Base-by-base conservation (phyloP, 2,888 invertebrate genomes). In the Geophilus truncorum region DNA sequence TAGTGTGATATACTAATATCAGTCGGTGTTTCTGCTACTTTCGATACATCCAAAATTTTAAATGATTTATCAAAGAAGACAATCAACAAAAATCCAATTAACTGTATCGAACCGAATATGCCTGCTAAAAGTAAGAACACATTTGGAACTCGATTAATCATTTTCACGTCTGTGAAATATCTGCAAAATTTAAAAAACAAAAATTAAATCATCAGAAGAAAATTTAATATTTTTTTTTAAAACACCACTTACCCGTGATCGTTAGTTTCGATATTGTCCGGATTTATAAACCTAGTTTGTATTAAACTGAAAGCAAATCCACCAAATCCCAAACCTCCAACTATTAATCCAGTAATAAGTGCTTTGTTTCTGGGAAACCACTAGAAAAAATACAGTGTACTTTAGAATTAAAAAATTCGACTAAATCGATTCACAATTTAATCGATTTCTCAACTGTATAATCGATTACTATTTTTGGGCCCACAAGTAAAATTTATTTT, bases 281-380 rank as follows among this genome's bases (percentile, higher is more conserved):
- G 87, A 82, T 88, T 88, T 62, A 88, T 84, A 82, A 85, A 88
- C 10, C 83, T 84, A 15, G 87, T 87, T 82, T 87, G 87, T 25
- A 87, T 82, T 81, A 85, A 86, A 80, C 86, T 86, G 82, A 87
- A 86, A 57, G 86, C 84, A 81, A 87, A 84, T 2, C 86, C 85
- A 6, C 87, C 87, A 10, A 86, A 84, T 0, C 87, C 87, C 82
- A 86, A 87, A 1, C 87, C 87, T 32, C 85, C 86, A 18, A 87
- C 86, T 40, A 87, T 85, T 40, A 86, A 82, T 0, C 87, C 87
- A 83, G 84, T 86, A 5, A 86, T 85, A 7, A 87, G 81, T 5
- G 87, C 87, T 82, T 86, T 85, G 30, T 84, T 83, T 15, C 85
- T 79, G 0, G 87, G 87, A 80, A 86, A 85, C 87, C 87, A 88